phyloP scores from a whole-genome alignment of 2,113 vertebrate genomes.

The Benitochromis conjunctus region DNA sequence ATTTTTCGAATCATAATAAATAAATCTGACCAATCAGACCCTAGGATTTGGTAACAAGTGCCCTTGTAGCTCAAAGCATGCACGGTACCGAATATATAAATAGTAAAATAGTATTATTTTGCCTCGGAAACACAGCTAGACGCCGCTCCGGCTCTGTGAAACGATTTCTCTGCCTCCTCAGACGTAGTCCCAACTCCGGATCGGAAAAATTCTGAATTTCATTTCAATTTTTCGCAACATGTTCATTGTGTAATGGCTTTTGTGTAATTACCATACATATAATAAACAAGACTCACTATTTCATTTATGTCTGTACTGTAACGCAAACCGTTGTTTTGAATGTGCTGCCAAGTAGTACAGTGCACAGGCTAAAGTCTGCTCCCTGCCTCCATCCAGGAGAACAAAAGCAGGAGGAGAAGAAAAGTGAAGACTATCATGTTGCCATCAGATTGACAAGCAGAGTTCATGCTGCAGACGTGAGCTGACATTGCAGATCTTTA shows the following conservation, averaged over 20 bases:
- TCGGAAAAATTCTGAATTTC: neutral
- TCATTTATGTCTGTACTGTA: neutral
- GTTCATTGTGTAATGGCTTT: neutral
- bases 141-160: neutral
- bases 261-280: neutral
- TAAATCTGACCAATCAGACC: neutral
- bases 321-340: neutral
- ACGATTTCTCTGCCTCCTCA: neutral
- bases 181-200: neutral
- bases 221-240: neutral
- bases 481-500: constrained; percentile 38
- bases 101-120: neutral
- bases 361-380: neutral
- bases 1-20: neutral
- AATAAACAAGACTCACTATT: neutral
- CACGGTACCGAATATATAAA: neutral
- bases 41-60: neutral
- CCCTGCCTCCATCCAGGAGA: neutral
- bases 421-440: constrained; percentile 29
- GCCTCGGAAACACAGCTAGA: neutral
- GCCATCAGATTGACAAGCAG: constrained; percentile 8
- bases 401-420: neutral
- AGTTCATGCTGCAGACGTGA: constrained; percentile 14
- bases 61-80: neutral
- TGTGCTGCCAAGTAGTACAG: neutral